phyloP scores from a whole-genome alignment of 1,140 invertebrate species.

The Trachymyrmex septentrionalis region DNA sequence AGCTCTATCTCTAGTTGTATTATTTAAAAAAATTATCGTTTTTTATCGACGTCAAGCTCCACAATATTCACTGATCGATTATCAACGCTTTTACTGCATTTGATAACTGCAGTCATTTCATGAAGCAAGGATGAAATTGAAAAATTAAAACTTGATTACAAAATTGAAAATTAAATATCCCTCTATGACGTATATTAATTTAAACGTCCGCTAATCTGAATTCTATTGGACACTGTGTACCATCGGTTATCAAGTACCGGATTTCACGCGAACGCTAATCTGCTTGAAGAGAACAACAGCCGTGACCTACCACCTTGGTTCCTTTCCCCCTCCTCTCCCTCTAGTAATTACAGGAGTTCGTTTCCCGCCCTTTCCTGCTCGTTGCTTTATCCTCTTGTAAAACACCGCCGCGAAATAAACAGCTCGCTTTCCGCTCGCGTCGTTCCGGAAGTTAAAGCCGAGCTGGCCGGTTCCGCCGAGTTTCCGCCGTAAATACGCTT shows the following conservation, averaged over 20 bases:
- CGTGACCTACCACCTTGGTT: neutral
- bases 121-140: neutral
- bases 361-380: conserved; percentile 22
- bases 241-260: conserved; percentile 12
- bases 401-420: conserved; percentile 57
- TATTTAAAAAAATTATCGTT: neutral
- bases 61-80: neutral
- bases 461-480: conserved; percentile 47
- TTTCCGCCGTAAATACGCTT: conserved; percentile 53
- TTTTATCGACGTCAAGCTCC: neutral
- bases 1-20: too few relatives aligned
- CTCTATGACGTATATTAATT: neutral
- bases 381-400: conserved; percentile 60
- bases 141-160: neutral
- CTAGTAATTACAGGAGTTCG: conserved; percentile 54
- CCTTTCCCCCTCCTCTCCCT: conserved; percentile 5
- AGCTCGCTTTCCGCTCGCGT: conserved; percentile 49
- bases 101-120: neutral
- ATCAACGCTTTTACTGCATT: neutral
- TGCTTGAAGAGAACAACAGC: conserved; percentile 36
- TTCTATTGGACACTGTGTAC: neutral
- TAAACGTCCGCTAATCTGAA: neutral
- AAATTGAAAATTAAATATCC: neutral
- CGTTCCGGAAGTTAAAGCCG: conserved; percentile 60
- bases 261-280: conserved; percentile 29